Base-by-base conservation (phyloP, 2,797 vertebrate genomes). In the Sardinella longiceps region DNA sequence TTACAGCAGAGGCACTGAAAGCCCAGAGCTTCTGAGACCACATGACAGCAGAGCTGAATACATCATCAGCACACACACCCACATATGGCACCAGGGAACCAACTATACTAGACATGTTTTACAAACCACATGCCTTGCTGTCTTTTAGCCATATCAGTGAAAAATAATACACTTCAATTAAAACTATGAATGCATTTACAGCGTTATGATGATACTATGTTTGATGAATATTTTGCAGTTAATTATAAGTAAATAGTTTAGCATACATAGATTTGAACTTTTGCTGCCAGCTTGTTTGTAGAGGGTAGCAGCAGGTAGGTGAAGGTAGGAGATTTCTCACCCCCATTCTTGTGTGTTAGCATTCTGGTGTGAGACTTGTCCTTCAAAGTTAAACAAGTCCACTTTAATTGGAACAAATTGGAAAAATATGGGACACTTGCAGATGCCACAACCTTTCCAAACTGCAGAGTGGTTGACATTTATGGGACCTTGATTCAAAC, bases 21-120 rank as follows among this genome's bases (percentile, higher is more conserved):
- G 84, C 84, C 87, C 85, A 91, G 90, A 88, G 90, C 88, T n/a
- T 53, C 88, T n/a, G 53, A 91, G 88, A 90, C 88, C 82, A 91
- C 70, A 77, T 77, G 37, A 43, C 37, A 23, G 70, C 20, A 43
- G 15, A 77, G 37, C 70, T 43, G 33, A 77, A 77, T 18, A 77
- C 15, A 77, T 33, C 30, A 20, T n/a, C n/a, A n/a, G n/a, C n/a
- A 63, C 25, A 39, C 70, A 77, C 33, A 77, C 33, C 63, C 18
- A 33, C 63, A 70, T 70, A 33, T 37, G 12, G 25, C 63, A 70
- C 3, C 63, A 18, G 30, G 15, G 30, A 15, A 37, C 28, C 1
- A 33, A 3, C 18, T 23, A 5, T n/a, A n/a, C n/a, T n/a, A n/a
- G n/a, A n/a, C 63, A 33, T 33, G 28, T 10, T 20, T 23, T 23